Percentiles rank a stretch among this genome's conserved stretches.
These are phyloP conservation scores for Thalassaphorura encarpata DNA, from an alignment of 1,140 invertebrate species.

Conservation along the genomic window DNA sequence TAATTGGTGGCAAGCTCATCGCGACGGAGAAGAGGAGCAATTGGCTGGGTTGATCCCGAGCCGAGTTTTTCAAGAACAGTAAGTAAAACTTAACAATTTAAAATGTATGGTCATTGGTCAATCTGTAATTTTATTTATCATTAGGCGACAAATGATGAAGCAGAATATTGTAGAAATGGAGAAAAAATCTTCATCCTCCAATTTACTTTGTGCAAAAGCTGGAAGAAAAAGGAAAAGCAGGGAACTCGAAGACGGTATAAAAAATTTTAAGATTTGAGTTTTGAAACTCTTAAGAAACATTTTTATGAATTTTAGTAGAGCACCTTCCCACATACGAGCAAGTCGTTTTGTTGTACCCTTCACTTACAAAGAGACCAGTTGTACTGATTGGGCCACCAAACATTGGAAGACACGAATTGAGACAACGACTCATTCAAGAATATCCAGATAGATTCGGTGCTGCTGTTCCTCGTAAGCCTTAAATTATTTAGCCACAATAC, in stretches of 20 bases:
- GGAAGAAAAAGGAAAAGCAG: too few relatives aligned
- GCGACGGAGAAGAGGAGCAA: slow-evolving; percentile 31
- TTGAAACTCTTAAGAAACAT: too few relatives aligned
- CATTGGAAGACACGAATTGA: slow-evolving; percentile 90
- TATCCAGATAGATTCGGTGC: slow-evolving; percentile 87
- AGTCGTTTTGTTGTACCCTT: slow-evolving; percentile 87
- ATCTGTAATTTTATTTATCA: slow-evolving; percentile 27
- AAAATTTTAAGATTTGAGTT: too few relatives aligned
- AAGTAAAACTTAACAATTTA: slow-evolving; percentile 41
- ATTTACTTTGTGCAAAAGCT: too few relatives aligned
- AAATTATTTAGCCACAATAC: neutral
- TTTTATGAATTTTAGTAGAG: too few relatives aligned
- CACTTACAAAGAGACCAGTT: slow-evolving; percentile 88
- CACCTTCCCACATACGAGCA: slow-evolving; percentile 94
- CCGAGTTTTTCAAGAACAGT: slow-evolving; percentile 90
- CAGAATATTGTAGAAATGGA: slow-evolving; percentile 75
- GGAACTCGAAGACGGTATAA: too few relatives aligned
- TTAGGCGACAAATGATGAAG: slow-evolving; percentile 66
- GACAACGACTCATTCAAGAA: slow-evolving; percentile 92
- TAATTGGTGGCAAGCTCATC: slow-evolving; percentile 68
- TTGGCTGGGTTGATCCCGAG: slow-evolving; percentile 88
- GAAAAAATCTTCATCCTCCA: too few relatives aligned
- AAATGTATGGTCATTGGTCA: too few relatives aligned
- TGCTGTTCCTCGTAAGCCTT: slow-evolving; percentile 89
- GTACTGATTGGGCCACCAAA: slow-evolving; percentile 96